These are phyloP conservation scores for Dromius quadrimaculatus DNA, from an alignment of 2,888 invertebrate genomes.

Conservation along the genomic window DNA sequence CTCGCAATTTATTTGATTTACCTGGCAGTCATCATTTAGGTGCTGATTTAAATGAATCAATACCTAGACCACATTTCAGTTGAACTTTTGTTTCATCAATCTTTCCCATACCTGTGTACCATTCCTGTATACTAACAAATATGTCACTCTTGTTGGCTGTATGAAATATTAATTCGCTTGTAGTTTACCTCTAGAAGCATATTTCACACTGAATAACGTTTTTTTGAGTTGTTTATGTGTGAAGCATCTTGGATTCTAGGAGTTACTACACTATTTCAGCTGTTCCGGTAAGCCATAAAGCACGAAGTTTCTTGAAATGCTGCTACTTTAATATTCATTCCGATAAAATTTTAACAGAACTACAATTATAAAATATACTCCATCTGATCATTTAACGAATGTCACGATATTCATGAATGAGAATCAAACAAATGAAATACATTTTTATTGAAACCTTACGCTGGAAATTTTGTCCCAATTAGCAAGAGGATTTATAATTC, in stretches of 20 bases:
- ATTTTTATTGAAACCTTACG: no score
- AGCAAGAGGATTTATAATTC: no score
- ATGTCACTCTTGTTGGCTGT: constrained; percentile 58
- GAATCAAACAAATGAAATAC: no score
- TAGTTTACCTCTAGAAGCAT: constrained; percentile 8
- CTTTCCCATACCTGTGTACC: no score
- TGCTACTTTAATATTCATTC: constrained; percentile 2
- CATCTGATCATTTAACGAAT: background rate
- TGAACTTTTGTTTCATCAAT: no score
- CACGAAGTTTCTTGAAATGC: background rate
- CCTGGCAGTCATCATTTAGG: no score
- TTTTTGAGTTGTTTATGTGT: constrained; percentile 16
- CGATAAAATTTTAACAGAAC: background rate
- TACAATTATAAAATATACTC: background rate
- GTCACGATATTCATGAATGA: background rate
- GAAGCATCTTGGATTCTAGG: background rate
- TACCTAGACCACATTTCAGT: no score
- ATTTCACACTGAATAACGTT: constrained; percentile 24
- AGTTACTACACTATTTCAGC: background rate
- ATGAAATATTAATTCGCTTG: constrained; percentile 57
- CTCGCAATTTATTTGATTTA: no score
- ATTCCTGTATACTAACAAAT: no score
- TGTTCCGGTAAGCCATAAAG: background rate
- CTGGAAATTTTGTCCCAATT: no score
- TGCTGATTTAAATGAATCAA: no score